A percentile compares a stretch with the other conserved stretches of the same genome.
These are phyloP conservation scores for Antheraea assamensis DNA, from an alignment of 2,888 invertebrate species.

Conservation along the genomic window DNA sequence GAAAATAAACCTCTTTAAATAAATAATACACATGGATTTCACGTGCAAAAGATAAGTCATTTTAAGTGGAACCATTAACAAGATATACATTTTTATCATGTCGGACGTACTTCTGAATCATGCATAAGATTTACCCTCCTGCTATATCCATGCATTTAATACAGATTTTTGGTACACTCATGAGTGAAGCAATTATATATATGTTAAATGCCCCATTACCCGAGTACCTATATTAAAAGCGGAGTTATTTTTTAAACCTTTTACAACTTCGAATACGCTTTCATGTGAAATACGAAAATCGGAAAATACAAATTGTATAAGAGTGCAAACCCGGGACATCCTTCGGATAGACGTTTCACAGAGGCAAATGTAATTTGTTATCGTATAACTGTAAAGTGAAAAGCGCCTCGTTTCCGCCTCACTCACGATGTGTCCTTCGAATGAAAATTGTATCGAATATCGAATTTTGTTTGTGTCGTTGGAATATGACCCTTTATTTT, in stretches of 20 bases:
- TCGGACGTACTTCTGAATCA: no score
- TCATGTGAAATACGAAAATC: not conserved
- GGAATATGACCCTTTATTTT: not conserved
- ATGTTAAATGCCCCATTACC: not conserved
- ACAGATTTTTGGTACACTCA: not conserved
- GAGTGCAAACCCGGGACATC: constrained; percentile 28
- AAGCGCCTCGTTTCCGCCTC: constrained; percentile 8
- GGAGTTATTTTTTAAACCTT: not conserved
- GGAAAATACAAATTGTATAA: constrained; percentile 25
- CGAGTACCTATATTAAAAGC: not conserved
- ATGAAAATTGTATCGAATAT: not conserved
- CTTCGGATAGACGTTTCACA: constrained; percentile 28
- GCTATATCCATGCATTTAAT: not conserved
- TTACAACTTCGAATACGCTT: not conserved
- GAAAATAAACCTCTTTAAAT: no score
- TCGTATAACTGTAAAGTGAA: constrained; percentile 26
- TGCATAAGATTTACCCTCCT: no score
- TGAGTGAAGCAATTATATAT: not conserved
- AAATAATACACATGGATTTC: no score
- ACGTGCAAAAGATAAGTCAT: no score
- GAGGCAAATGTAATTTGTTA: constrained; percentile 42
- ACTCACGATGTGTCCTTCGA: constrained; percentile 2
- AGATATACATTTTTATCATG: no score
- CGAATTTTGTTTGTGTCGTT: constrained; percentile 4
- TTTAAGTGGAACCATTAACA: no score